Evolutionary conservation across 1,140 invertebrate species (phyloP).

Genomic region (Papilio helenus): DNA sequence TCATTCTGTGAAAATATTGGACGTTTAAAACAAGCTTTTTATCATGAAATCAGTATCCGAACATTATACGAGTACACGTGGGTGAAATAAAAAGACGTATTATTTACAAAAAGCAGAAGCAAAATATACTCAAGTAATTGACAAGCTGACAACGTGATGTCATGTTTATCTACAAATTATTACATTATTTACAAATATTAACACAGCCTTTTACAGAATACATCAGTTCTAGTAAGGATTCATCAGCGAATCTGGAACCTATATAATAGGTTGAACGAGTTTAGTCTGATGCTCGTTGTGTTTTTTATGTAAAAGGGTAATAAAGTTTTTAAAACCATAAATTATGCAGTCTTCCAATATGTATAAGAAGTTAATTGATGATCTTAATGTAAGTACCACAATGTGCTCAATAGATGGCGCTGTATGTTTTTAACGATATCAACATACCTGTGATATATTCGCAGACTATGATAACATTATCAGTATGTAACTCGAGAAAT

Average conservation of each 20-base stretch:
- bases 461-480: background rate
- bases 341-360: too few species aligned
- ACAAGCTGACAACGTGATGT: slow-evolving; percentile 2
- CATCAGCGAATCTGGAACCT: background rate
- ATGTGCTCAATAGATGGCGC: background rate
- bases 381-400: too few species aligned
- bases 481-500: background rate
- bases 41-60: background rate
- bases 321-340: too few species aligned
- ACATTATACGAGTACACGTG: background rate
- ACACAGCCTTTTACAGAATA: background rate
- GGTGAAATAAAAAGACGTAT: background rate
- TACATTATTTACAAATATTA: slow-evolving; percentile 15
- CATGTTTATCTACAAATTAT: background rate
- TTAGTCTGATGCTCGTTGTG: too few species aligned
- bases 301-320: too few species aligned
- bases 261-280: too few species aligned
- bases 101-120: background rate
- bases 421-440: background rate
- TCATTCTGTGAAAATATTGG: too few species aligned
- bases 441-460: background rate
- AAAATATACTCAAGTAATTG: slow-evolving; percentile 11
- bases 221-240: background rate
- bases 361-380: too few species aligned
- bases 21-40: too few species aligned